phyloP scores from a whole-genome alignment of 2,888 invertebrate species.

The Antheraea yamamai region DNA sequence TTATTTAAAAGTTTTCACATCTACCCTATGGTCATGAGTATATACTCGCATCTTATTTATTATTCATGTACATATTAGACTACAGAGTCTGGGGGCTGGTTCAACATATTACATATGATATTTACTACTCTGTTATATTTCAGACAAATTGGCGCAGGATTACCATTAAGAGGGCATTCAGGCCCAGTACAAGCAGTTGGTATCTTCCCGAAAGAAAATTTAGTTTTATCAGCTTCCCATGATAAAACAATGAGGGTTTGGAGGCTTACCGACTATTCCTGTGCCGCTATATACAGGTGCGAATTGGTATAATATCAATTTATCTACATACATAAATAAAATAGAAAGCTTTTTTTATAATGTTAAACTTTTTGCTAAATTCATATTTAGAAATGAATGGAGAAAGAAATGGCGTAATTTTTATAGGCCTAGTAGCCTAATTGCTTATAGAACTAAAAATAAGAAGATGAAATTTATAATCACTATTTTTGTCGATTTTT shows the following conservation, averaged over 20 bases:
- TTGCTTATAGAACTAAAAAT: too few relatives aligned
- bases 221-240: slow-evolving; percentile 89
- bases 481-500: too few relatives aligned
- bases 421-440: too few relatives aligned
- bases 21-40: too few relatives aligned
- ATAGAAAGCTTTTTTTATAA: too few relatives aligned
- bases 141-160: slow-evolving; percentile 82
- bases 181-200: slow-evolving; percentile 87
- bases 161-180: slow-evolving; percentile 87
- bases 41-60: background rate
- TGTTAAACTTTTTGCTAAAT: too few relatives aligned
- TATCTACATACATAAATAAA: too few relatives aligned
- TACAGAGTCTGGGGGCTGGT: too few relatives aligned
- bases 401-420: too few relatives aligned
- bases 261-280: slow-evolving; percentile 86
- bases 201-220: slow-evolving; percentile 80
- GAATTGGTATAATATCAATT: background rate
- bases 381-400: too few relatives aligned
- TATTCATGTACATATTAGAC: background rate
- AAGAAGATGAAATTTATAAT: too few relatives aligned
- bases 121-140: slow-evolving; percentile 29
- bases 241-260: slow-evolving; percentile 90
- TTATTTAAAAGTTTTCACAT: too few relatives aligned
- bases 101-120: background rate
- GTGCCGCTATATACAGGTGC: slow-evolving; percentile 86